These are phyloP conservation scores for Corvus cornix DNA, from an alignment of 2,113 vertebrate genomes.

Conservation along the genomic window DNA sequence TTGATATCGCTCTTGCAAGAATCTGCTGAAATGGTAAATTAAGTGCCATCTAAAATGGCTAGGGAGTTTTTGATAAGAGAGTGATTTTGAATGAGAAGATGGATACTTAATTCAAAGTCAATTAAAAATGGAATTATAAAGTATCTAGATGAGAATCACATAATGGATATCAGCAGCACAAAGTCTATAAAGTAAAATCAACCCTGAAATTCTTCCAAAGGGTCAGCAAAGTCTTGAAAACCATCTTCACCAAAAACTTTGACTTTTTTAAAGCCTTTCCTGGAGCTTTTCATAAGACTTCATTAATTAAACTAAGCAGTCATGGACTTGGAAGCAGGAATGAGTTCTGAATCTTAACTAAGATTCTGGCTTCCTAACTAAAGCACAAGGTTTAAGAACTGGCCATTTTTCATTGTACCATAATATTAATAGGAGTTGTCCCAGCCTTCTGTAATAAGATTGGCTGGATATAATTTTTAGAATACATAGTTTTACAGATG, in stretches of 20 bases:
- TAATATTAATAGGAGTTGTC: neutral
- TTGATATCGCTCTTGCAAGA: neutral
- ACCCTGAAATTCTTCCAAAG: slow-evolving; percentile 45
- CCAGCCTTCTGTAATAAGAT: neutral
- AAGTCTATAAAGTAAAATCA: slow-evolving; percentile 48
- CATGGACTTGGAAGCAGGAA: neutral
- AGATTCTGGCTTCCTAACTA: neutral
- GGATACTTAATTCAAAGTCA: slow-evolving; percentile 55
- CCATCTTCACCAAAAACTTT: neutral
- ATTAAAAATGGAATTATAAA: slow-evolving; percentile 62
- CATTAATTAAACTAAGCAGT: neutral
- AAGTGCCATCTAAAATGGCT: slow-evolving; percentile 41
- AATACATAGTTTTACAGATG: neutral
- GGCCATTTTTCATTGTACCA: neutral
- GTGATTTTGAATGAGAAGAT: slow-evolving; percentile 44
- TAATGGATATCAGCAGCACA: slow-evolving; percentile 40
- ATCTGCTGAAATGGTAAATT: slow-evolving; percentile 59
- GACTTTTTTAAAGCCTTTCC: neutral
- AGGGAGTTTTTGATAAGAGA: slow-evolving; percentile 48
- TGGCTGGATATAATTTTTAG: neutral
- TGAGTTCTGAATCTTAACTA: slow-evolving; percentile 18
- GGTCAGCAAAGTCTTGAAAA: slow-evolving; percentile 36
- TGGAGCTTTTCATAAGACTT: neutral
- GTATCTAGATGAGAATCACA: slow-evolving; percentile 41
- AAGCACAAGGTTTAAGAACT: neutral